phyloP scores from a whole-genome alignment of 2,888 invertebrate genomes.

The Tetrapedia diversipes region DNA sequence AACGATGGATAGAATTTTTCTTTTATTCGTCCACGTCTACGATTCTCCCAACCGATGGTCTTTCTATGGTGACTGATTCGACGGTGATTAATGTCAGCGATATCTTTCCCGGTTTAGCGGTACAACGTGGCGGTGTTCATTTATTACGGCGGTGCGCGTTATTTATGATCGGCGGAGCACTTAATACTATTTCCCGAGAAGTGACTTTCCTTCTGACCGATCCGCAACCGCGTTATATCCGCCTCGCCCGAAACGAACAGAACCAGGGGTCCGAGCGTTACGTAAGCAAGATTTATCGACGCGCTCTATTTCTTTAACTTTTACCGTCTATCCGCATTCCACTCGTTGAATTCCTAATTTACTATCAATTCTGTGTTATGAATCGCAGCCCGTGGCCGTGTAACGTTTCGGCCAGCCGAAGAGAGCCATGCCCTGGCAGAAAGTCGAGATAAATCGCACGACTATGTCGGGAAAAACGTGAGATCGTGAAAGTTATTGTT shows the following conservation, averaged over 20 bases:
- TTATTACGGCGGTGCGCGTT: conserved; percentile 47
- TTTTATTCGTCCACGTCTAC: conserved; percentile 22
- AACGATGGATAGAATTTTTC: conserved; percentile 45
- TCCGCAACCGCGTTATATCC: conserved; percentile 12
- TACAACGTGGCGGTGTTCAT: conserved; percentile 46
- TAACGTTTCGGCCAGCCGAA: conserved; percentile 31
- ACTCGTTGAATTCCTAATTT: conserved; percentile 49
- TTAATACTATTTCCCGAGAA: conserved; percentile 51
- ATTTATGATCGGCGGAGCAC: conserved; percentile 49
- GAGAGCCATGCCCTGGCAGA: conserved; percentile 4
- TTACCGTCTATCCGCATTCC: conserved; percentile 17
- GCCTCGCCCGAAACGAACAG: background rate
- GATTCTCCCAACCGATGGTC: conserved; percentile 10
- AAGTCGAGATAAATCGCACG: conserved; percentile 54
- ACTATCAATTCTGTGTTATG: conserved; percentile 60
- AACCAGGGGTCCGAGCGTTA: too few species aligned
- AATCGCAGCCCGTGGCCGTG: conserved; percentile 14
- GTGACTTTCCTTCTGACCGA: conserved; percentile 42
- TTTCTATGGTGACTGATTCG: conserved; percentile 52
- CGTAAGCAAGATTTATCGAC: conserved; percentile 55
- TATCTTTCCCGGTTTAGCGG: conserved; percentile 45
- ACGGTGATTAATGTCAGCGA: conserved; percentile 49
- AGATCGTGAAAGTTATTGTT: conserved; percentile 40
- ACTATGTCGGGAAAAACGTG: conserved; percentile 14
- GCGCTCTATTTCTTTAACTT: conserved; percentile 41